Conservation (phyloP, 2,888 invertebrate genomes). For the Drosophila kuntzei region DNA sequence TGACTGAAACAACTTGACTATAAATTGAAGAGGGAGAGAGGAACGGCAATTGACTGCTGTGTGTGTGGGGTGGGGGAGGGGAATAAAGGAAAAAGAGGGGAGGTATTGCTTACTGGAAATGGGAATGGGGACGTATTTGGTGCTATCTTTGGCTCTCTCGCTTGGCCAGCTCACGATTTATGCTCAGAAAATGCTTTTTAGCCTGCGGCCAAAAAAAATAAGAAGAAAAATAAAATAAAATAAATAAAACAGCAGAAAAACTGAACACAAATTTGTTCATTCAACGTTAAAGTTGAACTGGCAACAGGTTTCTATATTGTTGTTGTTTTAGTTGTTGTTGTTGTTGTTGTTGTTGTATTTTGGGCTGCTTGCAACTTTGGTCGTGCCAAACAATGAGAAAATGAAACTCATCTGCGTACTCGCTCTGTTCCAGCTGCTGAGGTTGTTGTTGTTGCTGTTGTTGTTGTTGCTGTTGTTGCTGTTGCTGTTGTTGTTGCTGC, state of each 20-base stretch:
- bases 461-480: too few species aligned
- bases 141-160: constrained; percentile 42
- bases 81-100: background rate
- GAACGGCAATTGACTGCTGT: background rate
- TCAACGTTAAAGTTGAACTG: constrained; percentile 61
- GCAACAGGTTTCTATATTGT: constrained; percentile 63
- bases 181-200: constrained; percentile 72
- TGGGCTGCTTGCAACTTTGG: constrained; percentile 45
- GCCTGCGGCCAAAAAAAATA: constrained; percentile 61
- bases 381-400: constrained; percentile 76
- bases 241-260: constrained; percentile 33
- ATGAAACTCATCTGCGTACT: constrained; percentile 75
- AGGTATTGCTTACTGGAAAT: constrained; percentile 2
- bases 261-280: constrained; percentile 73
- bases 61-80: background rate
- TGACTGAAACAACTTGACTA: background rate
- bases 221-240: background rate
- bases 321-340: background rate
- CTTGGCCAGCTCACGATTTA: constrained; percentile 67
- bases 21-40: background rate
- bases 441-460: constrained; percentile 25
- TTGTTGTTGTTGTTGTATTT: constrained; percentile 38
- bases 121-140: constrained; percentile 21
- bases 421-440: constrained; percentile 52
- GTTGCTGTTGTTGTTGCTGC: constrained; percentile 17